Conservation (phyloP, 2,888 invertebrate genomes). For the Operophtera brumata region DNA sequence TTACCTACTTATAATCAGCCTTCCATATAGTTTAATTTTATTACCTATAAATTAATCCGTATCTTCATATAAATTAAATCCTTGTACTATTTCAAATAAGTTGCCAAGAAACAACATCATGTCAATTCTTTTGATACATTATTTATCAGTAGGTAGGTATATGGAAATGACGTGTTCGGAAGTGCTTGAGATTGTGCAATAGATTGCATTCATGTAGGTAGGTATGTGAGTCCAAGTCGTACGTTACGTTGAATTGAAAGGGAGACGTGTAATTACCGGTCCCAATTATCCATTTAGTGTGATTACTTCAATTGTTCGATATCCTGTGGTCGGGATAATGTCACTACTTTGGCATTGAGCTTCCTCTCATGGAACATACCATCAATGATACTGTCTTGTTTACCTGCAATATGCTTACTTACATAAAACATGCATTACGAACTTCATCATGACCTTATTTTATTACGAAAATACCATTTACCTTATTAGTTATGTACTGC, state of each 20-base stretch:
- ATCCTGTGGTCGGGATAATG: conserved; percentile 34
- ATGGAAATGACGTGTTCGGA: not conserved
- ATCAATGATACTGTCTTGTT: not conserved
- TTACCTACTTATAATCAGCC: too few species aligned
- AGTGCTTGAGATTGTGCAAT: not conserved
- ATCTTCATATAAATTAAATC: not conserved
- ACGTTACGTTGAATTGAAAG: conserved; percentile 11
- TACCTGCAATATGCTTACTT: not conserved
- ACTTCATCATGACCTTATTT: not conserved
- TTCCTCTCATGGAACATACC: conserved; percentile 13
- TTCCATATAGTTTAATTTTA: too few species aligned
- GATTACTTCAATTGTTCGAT: conserved; percentile 40
- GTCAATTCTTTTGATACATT: not conserved
- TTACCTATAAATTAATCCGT: too few species aligned
- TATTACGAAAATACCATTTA: not conserved
- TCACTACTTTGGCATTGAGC: conserved; percentile 24
- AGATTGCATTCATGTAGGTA: not conserved
- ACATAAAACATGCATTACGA: not conserved
- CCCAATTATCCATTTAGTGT: conserved; percentile 38
- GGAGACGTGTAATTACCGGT: conserved; percentile 18
- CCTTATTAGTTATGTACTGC: not conserved
- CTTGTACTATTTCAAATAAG: not conserved
- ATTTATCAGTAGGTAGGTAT: conserved; percentile 11
- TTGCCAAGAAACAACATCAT: conserved; percentile 6
- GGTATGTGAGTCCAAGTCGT: not conserved